Percentiles rank a stretch among this genome's conserved stretches.
phyloP scores from a whole-genome alignment of 2,797 vertebrate genomes.

The Anguilla megastoma region DNA sequence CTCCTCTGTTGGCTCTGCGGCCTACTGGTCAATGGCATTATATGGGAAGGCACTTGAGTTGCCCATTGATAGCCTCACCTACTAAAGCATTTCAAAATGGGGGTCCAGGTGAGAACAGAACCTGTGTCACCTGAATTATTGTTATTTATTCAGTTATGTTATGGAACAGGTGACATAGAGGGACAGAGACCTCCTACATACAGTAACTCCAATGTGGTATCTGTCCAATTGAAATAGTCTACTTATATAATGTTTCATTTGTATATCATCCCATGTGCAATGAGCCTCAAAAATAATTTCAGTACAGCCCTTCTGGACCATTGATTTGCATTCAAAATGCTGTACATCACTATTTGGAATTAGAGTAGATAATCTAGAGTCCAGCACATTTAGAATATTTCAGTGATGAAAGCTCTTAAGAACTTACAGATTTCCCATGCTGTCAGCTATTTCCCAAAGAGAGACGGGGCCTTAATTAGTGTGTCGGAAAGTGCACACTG shows the following conservation, averaged over 20 bases:
- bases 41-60: neutral
- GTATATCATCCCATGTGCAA: neutral
- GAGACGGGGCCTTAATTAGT: constrained; percentile 34
- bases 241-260: neutral
- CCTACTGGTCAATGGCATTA: neutral
- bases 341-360: neutral
- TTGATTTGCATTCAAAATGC: neutral
- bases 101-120: neutral
- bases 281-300: neutral
- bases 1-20: neutral
- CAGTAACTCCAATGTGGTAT: neutral
- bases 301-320: neutral
- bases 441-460: constrained; percentile 17
- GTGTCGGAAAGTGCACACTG: constrained; percentile 17
- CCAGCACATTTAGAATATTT: constrained; percentile 7
- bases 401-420: constrained; percentile 30
- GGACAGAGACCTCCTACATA: neutral
- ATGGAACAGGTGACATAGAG: neutral
- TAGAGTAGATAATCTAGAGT: neutral
- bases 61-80: neutral
- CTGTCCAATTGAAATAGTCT: neutral
- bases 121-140: neutral
- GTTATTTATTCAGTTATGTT: neutral
- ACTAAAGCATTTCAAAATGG: neutral
- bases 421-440: constrained; percentile 19